Base-by-base conservation (phyloP, 2,888 invertebrate genomes). In the Tachina lurida region DNA sequence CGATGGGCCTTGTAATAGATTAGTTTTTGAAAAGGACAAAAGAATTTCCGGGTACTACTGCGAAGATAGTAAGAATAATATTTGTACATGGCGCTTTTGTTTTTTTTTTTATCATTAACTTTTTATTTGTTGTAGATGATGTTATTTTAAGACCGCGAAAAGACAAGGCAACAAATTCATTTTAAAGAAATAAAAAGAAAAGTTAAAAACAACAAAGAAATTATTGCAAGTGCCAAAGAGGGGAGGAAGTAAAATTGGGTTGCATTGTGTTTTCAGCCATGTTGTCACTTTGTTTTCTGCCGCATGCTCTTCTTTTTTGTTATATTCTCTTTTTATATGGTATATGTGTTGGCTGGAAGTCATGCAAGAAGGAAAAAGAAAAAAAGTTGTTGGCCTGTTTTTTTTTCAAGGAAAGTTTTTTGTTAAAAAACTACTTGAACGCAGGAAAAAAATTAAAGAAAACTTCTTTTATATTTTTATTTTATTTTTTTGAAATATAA, bases 301-400 rank as follows among this genome's bases (percentile, higher is more conserved):
- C 56, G 2, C 31, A 45, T 39, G 7, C 39, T 39, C 4, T 17
- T 13, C 49, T 65, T 65, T 31, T 45, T 54, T 63, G 49, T 73
- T 68, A 60, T 49, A 56, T 56, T 56, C 22, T 22, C 7, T 17
- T 62, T 43, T 62, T 0, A 12, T 43, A 17, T 43, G 17, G 3
- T 22, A 3, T 22, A 31, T 31, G 4, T 49, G 13, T 60, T 47
- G 41, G 52, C 52, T 31, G n/a, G 9, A 60, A 76, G 45, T 58
- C 39, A 60, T 15, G 58, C 43, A 62, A n/a, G 1, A 56, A 19
- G 4, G 1, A 52, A 15, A 22, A 12, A 68, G 17, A 58, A 31
- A 58, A 31, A 49, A 52, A 80, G 49, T 81, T 74, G 58, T 74
- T 74, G 80, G 73, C 58, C 73, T 67, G n/a, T 74, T 79, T 74